phyloP scores from a whole-genome alignment of 37 sponge, comb jelly and placozoan species.

The Aplysina aerophoba region DNA sequence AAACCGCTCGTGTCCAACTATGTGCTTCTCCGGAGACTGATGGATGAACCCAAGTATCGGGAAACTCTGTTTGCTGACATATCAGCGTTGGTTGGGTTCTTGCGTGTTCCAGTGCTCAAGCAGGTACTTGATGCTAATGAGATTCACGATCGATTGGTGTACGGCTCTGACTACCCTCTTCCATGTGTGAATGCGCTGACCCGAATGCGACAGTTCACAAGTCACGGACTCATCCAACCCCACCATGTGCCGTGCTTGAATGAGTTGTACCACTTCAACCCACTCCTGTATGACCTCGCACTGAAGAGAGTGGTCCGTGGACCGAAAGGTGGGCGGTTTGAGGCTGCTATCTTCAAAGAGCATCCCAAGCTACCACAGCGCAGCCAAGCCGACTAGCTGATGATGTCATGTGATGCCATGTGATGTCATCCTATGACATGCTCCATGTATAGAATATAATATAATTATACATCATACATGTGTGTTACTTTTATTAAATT shows the following conservation, averaged over 20 bases:
- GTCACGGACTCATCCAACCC: neutral
- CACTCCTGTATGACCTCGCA: slow-evolving; percentile 82
- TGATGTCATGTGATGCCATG: too few relatives aligned
- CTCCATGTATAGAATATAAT: too few relatives aligned
- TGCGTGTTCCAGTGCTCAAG: slow-evolving; percentile 64
- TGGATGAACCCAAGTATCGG: slow-evolving; percentile 75
- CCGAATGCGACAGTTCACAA: neutral
- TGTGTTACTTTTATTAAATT: too few relatives aligned
- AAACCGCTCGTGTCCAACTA: slow-evolving; percentile 53
- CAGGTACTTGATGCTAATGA: slow-evolving; percentile 68
- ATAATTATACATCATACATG: too few relatives aligned
- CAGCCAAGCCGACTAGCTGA: neutral
- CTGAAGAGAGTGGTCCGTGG: slow-evolving; percentile 63
- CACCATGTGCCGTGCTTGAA: slow-evolving; percentile 49
- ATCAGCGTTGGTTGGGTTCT: slow-evolving; percentile 78
- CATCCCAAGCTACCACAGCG: slow-evolving; percentile 63
- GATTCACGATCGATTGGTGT: slow-evolving; percentile 79
- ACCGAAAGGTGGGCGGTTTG: slow-evolving; percentile 62
- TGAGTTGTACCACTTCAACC: slow-evolving; percentile 88
- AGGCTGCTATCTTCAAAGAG: slow-evolving; percentile 66
- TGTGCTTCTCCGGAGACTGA: slow-evolving; percentile 69
- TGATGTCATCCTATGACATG: too few relatives aligned
- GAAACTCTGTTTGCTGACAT: slow-evolving; percentile 83
- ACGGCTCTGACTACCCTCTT: slow-evolving; percentile 91
- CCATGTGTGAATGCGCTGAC: slow-evolving; percentile 47